phyloP scores from a whole-genome alignment of 2,888 invertebrate species.

The Oscheius sp. region DNA sequence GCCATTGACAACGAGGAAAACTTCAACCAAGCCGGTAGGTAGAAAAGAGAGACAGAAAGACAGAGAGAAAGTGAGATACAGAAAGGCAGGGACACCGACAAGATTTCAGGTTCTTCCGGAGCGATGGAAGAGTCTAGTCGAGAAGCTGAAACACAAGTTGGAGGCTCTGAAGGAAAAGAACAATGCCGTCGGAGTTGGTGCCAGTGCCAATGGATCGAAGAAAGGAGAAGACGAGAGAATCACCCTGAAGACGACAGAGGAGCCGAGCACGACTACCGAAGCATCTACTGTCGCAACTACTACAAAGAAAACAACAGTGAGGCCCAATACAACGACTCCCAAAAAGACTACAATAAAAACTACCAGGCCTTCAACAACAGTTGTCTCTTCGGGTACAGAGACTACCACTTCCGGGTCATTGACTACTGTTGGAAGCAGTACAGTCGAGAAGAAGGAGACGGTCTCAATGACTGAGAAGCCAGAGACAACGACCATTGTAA shows the following conservation, averaged over 20 bases:
- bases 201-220: neutral
- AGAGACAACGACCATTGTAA: neutral
- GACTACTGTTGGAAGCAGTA: neutral
- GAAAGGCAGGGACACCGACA: no score
- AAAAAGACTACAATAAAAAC: constrained; percentile 5
- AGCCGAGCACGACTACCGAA: constrained; percentile 4
- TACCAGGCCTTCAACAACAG: neutral
- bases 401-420: neutral
- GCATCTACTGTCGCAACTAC: neutral
- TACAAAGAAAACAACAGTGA: neutral
- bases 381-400: neutral
- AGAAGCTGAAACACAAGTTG: constrained; percentile 49
- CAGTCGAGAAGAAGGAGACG: no score
- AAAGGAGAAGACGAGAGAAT: neutral
- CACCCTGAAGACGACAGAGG: neutral
- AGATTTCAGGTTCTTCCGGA: constrained; percentile 27
- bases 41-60: no score
- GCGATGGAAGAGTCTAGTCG: constrained; percentile 48
- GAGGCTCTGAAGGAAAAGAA: constrained; percentile 52
- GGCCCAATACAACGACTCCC: neutral
- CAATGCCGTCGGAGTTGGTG: neutral
- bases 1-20: neutral
- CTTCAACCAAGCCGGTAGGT: constrained; percentile 5
- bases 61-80: no score
- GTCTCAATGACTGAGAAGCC: neutral